Base-by-base conservation (phyloP, 2,888 invertebrate species). In the Deilephila porcellus region DNA sequence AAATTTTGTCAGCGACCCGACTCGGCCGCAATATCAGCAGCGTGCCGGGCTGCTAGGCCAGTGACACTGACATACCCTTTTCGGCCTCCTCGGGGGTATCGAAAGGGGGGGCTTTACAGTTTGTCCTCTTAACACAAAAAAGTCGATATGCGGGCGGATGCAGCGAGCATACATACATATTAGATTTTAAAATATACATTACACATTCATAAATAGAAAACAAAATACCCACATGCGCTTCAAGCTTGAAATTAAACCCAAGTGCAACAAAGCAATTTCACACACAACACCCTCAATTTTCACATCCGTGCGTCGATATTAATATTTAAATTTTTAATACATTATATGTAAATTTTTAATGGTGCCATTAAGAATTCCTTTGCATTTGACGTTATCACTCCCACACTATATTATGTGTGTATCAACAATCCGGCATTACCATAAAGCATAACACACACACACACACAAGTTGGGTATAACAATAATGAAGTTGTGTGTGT, bases 361-460 rank as follows among this genome's bases (percentile, higher is more conserved):
- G 59, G 64, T 73, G 45, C 67, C 67, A 67, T 67, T 73, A 37
- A 67, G 63, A 73, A 73, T 73, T 59, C 67, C 67, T 67, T 52
- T 45, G 45, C 1, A 52, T 67, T 67, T 67, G 67, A 73, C 56
- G 56, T 70, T 71, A 71, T 71, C 71, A 73, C 74, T 75, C 78
- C 78, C 70, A 77, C 76, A 74, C 71, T 64, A 73, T 72, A 80
- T 79, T 76, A 77, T 78, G 80, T 78, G 79, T 79, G 79, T 76
- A 79, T 81, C 80, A 81, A 81, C 81, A 79, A 80, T 81, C 78
- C 81, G 79, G 80, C 82, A 85, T 85, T 85, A 85, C 76, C 83
- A 84, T 89, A 87, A 86, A 88, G 88, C 88, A 88, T 87, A 87
- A 79, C 79, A 32, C 32, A 32, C 32, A 80, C 79, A 77, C 74